These are phyloP conservation scores for Psophia crepitans DNA, from an alignment of 2,113 vertebrate species.

Conservation along the genomic window DNA sequence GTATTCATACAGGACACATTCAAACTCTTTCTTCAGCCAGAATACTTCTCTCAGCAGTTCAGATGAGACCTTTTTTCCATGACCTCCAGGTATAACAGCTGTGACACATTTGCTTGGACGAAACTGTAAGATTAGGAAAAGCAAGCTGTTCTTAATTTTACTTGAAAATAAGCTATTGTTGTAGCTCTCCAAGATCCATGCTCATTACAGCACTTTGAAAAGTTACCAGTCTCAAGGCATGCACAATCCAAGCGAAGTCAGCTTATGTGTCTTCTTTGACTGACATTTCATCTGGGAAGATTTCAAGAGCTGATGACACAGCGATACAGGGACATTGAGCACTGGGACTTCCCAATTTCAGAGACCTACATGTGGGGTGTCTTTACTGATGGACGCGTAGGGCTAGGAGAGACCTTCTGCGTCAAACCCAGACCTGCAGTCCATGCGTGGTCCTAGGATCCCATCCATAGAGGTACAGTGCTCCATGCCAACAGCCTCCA, in stretches of 20 bases:
- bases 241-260: not conserved
- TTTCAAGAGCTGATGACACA: not conserved
- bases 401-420: not conserved
- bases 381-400: not conserved
- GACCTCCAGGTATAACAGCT: constrained; percentile 5
- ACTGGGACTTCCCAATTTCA: not conserved
- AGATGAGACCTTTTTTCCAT: constrained; percentile 22
- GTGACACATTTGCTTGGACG: not conserved
- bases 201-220: not conserved
- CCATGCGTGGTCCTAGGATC: fast-evolving
- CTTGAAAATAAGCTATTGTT: not conserved
- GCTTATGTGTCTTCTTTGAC: not conserved
- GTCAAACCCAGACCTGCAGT: not conserved
- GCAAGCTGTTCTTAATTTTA: not conserved
- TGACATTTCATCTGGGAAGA: not conserved
- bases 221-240: not conserved
- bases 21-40: not conserved
- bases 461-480: not conserved
- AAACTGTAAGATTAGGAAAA: not conserved
- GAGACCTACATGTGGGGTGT: not conserved
- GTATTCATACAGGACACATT: not conserved
- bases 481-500: not conserved
- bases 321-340: not conserved
- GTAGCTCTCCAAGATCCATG: not conserved
- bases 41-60: not conserved